Conservation (phyloP, 2,888 invertebrate genomes). For the Marronus borbonicus region DNA sequence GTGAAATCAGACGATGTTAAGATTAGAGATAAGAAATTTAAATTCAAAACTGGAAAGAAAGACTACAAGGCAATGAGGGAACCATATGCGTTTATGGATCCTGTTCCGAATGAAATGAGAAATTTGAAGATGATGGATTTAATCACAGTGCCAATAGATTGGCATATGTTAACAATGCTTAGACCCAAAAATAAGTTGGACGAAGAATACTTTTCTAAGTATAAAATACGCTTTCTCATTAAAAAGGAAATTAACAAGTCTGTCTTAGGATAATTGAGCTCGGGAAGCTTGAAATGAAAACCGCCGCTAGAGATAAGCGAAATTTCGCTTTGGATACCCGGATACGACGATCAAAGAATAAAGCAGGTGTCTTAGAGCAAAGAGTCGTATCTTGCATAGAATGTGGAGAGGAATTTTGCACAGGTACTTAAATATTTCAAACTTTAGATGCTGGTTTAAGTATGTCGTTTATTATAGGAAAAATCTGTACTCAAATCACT, state of each 20-base stretch:
- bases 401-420: constrained; percentile 91
- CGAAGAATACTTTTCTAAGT: constrained; percentile 90
- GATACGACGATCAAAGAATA: constrained; percentile 85
- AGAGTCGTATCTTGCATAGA: constrained; percentile 83
- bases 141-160: constrained; percentile 89
- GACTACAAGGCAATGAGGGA: constrained; percentile 79
- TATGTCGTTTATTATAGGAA: constrained; percentile 65
- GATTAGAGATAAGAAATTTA: constrained; percentile 82
- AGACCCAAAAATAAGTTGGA: constrained; percentile 88
- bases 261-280: constrained; percentile 82
- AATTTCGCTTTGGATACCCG: constrained; percentile 78
- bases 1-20: constrained; percentile 84
- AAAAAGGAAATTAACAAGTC: background rate
- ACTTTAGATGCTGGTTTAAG: background rate
- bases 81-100: constrained; percentile 81
- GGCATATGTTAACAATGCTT: constrained; percentile 93
- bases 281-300: constrained; percentile 84
- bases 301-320: constrained; percentile 80
- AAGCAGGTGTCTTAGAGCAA: constrained; percentile 86
- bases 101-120: constrained; percentile 88
- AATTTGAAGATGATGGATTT: constrained; percentile 83
- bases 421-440: constrained; percentile 70
- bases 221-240: background rate
- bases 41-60: constrained; percentile 82
- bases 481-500: constrained; percentile 73